Base-by-base conservation (phyloP, 1,140 invertebrate genomes). In the Epicauta chinensis region DNA sequence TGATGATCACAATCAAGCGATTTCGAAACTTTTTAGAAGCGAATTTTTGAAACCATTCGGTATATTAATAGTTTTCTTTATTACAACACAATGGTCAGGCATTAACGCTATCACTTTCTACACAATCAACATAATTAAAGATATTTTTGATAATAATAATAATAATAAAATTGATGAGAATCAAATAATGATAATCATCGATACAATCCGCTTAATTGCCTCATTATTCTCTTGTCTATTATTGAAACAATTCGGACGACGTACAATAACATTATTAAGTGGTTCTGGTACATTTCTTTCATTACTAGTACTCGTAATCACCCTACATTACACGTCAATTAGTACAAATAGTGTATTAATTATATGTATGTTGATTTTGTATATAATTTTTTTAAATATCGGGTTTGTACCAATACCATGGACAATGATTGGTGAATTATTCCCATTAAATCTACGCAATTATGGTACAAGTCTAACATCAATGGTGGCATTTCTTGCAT, bases 71-170 rank as follows among this genome's bases (percentile, higher is more conserved):
- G 52, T 77, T 13, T 78, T 81, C 51, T 83, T 84, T 56, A 67
- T 81, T 31, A 76, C 78, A 0, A 73, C 74, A 46, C 82, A 84
- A 55, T 81, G 81, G 50, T 75, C 77, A 9, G 83, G 83, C 0
- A 72, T 81, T 0, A 84, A 88, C 63, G 83, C 82, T 1, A 73
- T 89, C 1, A 80, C 80, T 37, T 89, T 86, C 66, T 89, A 88
- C 64, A 81, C 83, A 0, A 81, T 86, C 13, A 71, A 76, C 29
- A 82, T 81, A 35, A 76, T 78, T 61, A 70, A 75, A 44, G 73
- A 79, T 30, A 71, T 77, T 2, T 65, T 80, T 2, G 75, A 72
- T 2, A 67, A 69, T 13, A 67, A 76, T 0, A 56, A 62, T 12
- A 61, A 75, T 45, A 7, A 7, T 23, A 23, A 3, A 5, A 23